Conservation (phyloP, 2,888 invertebrate species). For the Mycogona germanica region DNA sequence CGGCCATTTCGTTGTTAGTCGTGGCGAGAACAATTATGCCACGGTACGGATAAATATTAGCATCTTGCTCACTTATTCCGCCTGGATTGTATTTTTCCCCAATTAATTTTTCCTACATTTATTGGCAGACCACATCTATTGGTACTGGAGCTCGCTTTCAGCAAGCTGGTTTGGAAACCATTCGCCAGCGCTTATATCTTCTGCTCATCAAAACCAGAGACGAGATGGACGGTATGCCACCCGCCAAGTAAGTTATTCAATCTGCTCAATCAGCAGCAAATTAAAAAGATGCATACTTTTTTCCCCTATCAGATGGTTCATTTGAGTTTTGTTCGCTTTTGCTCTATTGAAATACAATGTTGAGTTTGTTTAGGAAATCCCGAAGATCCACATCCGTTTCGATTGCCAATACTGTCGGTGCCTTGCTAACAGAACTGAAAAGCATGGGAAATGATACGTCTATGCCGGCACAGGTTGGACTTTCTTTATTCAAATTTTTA, state of each 20-base stretch:
- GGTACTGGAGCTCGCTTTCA: slow-evolving; percentile 1
- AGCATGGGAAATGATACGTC: neutral
- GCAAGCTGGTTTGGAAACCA: slow-evolving; percentile 5
- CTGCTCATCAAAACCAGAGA: slow-evolving; percentile 4
- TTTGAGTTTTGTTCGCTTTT: no score
- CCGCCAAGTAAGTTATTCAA: neutral
- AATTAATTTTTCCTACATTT: neutral
- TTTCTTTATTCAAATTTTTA: no score
- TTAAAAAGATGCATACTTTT: no score
- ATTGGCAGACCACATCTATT: neutral
- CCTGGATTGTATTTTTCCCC: neutral
- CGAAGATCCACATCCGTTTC: no score
- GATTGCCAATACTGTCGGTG: slow-evolving; percentile 4
- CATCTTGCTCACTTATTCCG: no score
- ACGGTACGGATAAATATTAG: no score
- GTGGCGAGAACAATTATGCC: no score
- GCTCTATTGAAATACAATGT: no score
- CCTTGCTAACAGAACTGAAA: slow-evolving; percentile 1
- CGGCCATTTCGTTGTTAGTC: neutral
- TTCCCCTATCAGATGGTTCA: no score
- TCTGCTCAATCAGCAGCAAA: neutral
- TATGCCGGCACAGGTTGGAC: neutral
- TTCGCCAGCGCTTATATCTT: slow-evolving; percentile 3
- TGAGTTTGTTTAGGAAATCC: no score
- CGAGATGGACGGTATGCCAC: neutral